Evolutionary conservation across 2,888 invertebrate species (phyloP).

Genomic region (Pseudococcus longispinus): DNA sequence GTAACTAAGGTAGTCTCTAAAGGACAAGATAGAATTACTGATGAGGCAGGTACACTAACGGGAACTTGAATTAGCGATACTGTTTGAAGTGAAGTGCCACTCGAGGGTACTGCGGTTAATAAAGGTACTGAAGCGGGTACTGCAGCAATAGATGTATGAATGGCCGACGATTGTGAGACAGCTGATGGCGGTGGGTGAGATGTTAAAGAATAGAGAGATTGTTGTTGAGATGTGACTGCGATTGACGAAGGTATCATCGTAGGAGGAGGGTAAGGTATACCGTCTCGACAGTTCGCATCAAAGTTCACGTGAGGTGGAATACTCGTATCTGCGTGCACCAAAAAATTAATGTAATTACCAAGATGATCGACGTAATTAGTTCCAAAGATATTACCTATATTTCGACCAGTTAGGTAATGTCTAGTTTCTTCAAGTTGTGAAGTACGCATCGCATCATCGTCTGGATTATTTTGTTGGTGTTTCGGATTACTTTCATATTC

Average conservation of each 20-base stretch:
- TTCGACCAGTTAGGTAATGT: background rate
- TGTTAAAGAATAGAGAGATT: conserved; percentile 38
- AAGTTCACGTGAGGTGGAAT: conserved; percentile 24
- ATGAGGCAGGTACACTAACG: conserved; percentile 51
- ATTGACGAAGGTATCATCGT: background rate
- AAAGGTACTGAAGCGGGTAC: conserved; percentile 46
- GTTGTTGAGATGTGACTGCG: conserved; percentile 6
- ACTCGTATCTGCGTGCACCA: conserved; percentile 35
- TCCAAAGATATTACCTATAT: background rate
- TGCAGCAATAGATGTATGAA: conserved; percentile 43
- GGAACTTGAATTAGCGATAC: conserved; percentile 49
- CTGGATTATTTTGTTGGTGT: background rate
- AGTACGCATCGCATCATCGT: background rate
- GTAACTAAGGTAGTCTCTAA: conserved; percentile 50
- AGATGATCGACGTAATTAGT: background rate
- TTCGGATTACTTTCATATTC: background rate
- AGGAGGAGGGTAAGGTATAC: conserved; percentile 54
- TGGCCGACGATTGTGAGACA: background rate
- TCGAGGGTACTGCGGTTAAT: conserved; percentile 11
- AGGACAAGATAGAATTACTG: conserved; percentile 52
- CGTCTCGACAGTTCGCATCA: conserved; percentile 9
- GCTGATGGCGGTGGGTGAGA: conserved; percentile 39
- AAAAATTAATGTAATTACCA: background rate
- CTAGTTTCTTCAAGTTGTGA: background rate
- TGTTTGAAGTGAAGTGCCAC: conserved; percentile 40